Evolutionary conservation across 1,140 invertebrate species (phyloP), one percentile per base, ranked within the genome.

Genomic region (Zaprionus nigranus): DNA sequence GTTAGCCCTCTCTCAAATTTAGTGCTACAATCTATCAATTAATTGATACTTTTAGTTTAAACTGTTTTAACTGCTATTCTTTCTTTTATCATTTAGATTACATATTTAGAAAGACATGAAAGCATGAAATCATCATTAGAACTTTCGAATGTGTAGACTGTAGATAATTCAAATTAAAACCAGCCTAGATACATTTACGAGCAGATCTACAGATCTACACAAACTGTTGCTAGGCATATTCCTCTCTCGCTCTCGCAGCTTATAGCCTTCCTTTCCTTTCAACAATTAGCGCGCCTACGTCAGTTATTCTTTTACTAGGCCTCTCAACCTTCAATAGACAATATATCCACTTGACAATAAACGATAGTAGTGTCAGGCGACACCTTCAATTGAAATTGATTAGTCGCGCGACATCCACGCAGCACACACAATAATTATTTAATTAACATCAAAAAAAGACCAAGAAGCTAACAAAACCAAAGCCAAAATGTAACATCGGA

Each of bases 381-480:
- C 84, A 88, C 81, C 84, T 81, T 81, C 68, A 88, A 88, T 88
- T 88, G 78, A 84, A 81, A 90, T 90, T 88, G 84, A 88, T 88
- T 79, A 79, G 61, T 46, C 40, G 63, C 54, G 72, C 74, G 57
- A 78, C 71, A 83, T 58, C 64, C 64, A 69, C 57, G 56, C 56
- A 73, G 12, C 24, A 28, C 3, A 51, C 7, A 20, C 30, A n/a
- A 3, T 61, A 64, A 65, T 73, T 67, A 63, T 77, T 77, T 40
- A 74, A 78, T 78, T 74, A 68, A 46, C 69, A 61, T 0, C 20
- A 66, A 71, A 26, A 22, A 59, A 12, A 53, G 38, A 30, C 38
- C 24, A 20, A 15, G 54, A 70, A 40, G 11, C 17, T 36, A 34
- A 69, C 17, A 69, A 57, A 61, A 46, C 17, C n/a, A 57, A 49